phyloP scores from a whole-genome alignment of 1,140 invertebrate species.

The Panagrolaimus sp. region DNA sequence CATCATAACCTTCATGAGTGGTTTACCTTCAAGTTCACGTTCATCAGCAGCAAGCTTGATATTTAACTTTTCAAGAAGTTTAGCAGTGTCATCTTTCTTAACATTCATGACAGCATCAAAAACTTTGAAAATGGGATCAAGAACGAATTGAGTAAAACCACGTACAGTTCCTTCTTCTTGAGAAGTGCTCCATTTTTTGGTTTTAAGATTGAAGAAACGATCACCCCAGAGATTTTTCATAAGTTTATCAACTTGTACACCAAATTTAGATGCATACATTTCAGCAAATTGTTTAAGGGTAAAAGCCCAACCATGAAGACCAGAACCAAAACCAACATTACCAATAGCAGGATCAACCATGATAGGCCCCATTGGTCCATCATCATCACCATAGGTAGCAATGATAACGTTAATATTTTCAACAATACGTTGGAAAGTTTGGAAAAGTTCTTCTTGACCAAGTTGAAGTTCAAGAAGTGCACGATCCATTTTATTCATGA shows the following conservation, averaged over 20 bases:
- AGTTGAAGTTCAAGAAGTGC: slow-evolving; percentile 81
- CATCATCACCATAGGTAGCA: slow-evolving; percentile 93
- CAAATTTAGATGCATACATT: slow-evolving; percentile 97
- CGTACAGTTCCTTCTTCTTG: slow-evolving; percentile 79
- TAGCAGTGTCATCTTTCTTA: slow-evolving; percentile 85
- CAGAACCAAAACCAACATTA: slow-evolving; percentile 97
- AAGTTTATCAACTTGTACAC: slow-evolving; percentile 88
- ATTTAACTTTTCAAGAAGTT: slow-evolving; percentile 77
- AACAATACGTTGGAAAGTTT: slow-evolving; percentile 98
- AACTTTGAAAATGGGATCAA: slow-evolving; percentile 96
- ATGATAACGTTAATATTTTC: slow-evolving; percentile 99
- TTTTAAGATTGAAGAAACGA: slow-evolving; percentile 92
- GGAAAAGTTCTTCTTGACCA: slow-evolving; percentile 91
- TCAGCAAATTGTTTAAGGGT: slow-evolving; percentile 98
- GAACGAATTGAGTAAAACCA: slow-evolving; percentile 95
- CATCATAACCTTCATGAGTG: slow-evolving; percentile 75
- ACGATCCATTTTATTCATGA: slow-evolving; percentile 99
- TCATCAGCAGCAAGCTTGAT: slow-evolving; percentile 89
- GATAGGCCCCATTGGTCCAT: slow-evolving; percentile 97
- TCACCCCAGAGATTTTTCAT: slow-evolving; percentile 91
- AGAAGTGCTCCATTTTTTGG: slow-evolving; percentile 94
- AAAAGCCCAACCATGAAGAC: slow-evolving; percentile 97
- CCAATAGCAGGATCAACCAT: slow-evolving; percentile 92
- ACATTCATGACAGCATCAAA: slow-evolving; percentile 97
- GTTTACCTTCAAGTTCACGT: slow-evolving; percentile 76